Base-by-base conservation (phyloP, 2,113 vertebrate species). In the Pterophyllum scalare region DNA sequence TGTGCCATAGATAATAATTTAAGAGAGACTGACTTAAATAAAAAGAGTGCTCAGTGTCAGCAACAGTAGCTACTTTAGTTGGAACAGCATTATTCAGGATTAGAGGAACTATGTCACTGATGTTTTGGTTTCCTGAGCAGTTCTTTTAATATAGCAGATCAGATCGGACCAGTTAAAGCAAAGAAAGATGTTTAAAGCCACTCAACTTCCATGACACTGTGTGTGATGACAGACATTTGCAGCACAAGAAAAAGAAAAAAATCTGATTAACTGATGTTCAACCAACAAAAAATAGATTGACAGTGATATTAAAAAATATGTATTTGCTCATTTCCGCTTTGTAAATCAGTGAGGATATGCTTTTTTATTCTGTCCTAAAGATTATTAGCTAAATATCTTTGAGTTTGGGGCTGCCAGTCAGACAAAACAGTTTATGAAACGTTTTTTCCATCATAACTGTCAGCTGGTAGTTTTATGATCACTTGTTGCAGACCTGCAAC, bases 161-260 rank as follows among this genome's bases (percentile, higher is more conserved):
- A 54, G 4, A 14, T 33, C 26, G 20, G 31, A 72, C 4, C 67
- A 33, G 52, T 0, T 31, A 19, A 28, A 19, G 46, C 0, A 0
- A 54, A 54, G 28, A 54, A 72, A 72, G 11, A 4, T n/a, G 26
- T 7, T 54, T n/a, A 72, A 54, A 33, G 52, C 31, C 67, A 33
- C 0, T 9, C 67, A 31, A 31, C 26, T 54, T n/a, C 52, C 46
- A 72, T 1, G 46, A 11, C 24, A 52, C 46, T 17, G 46, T 49
- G 15, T 49, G 49, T 31, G 67, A 54, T 0, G 10, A 72, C 10
- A 52, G 43, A 70, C 24, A 52, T 70, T 70, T 31, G 52, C 24
- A 31, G 17, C 31, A 52, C 43, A 46, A 52, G 33, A 49, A 70
- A 52, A 43, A 49, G 28, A 70, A 70, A 9, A 17, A 65, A 28